These are phyloP conservation scores for Lasiurus cinereus DNA, from an alignment of 2,113 vertebrate species.

Conservation along the genomic window DNA sequence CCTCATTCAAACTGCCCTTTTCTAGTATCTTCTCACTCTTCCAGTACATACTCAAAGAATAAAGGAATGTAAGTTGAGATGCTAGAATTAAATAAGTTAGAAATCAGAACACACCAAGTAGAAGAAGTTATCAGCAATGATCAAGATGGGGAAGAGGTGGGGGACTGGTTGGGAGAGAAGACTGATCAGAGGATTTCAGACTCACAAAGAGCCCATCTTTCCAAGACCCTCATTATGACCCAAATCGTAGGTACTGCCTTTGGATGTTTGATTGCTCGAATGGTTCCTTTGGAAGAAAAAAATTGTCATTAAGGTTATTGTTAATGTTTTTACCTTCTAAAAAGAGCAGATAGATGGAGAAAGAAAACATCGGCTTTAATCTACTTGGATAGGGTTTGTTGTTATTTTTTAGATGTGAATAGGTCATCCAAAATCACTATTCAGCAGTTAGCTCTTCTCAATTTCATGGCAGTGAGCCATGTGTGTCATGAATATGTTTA, in stretches of 20 bases:
- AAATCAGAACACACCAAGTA: neutral
- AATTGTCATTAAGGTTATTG: neutral
- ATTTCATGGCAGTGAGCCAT: neutral
- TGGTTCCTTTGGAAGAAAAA: neutral
- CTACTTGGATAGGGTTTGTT: neutral
- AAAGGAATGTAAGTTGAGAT: neutral
- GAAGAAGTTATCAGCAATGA: neutral
- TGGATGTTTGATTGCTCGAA: conserved; percentile 1
- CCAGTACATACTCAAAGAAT: neutral
- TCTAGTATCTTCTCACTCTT: neutral
- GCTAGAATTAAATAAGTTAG: neutral
- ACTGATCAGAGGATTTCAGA: neutral
- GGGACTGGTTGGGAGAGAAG: neutral
- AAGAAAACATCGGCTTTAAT: neutral
- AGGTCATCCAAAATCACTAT: neutral
- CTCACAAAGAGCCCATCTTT: neutral
- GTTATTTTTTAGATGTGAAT: neutral
- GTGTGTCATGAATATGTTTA: neutral
- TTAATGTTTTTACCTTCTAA: neutral
- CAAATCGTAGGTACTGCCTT: neutral
- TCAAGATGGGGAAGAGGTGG: neutral
- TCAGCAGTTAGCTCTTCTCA: conserved; percentile 19
- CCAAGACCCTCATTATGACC: neutral
- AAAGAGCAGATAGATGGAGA: neutral
- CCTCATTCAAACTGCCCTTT: neutral